Conservation (phyloP, 2,888 invertebrate genomes). For the Erebia ligea region DNA sequence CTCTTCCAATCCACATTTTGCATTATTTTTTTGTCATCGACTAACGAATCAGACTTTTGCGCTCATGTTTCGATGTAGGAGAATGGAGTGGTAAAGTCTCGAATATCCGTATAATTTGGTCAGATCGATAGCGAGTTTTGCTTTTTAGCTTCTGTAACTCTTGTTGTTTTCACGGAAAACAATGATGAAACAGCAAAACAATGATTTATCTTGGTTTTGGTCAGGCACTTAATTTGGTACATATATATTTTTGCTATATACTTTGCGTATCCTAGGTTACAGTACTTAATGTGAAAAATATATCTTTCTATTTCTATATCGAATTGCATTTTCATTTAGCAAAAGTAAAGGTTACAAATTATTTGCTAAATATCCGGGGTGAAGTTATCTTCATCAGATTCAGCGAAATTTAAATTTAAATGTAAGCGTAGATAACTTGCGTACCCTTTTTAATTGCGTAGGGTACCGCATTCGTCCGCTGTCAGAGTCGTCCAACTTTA, state of each 20-base stretch:
- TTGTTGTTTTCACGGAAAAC: neutral
- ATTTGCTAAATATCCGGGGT: neutral
- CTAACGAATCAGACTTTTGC: slow-evolving; percentile 77
- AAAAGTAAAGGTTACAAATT: neutral
- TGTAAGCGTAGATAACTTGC: slow-evolving; percentile 3
- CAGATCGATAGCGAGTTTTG: neutral
- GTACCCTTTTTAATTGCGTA: slow-evolving; percentile 18
- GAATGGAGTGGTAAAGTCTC: neutral
- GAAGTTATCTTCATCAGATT: neutral
- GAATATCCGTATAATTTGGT: neutral
- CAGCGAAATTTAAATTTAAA: neutral
- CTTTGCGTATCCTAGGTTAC: no score
- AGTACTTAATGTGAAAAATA: no score
- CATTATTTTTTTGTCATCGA: slow-evolving; percentile 73
- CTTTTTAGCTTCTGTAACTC: slow-evolving; percentile 1
- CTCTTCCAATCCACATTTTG: slow-evolving; percentile 69
- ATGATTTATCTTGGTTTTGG: neutral
- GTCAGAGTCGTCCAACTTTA: neutral
- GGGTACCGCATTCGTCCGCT: neutral
- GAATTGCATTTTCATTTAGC: no score
- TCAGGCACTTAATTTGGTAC: neutral
- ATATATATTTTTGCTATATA: no score
- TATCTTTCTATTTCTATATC: neutral
- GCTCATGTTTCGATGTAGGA: slow-evolving; percentile 59
- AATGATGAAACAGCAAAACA: neutral